phyloP scores from a whole-genome alignment of 2,113 vertebrate species.

The Zingel zingel region DNA sequence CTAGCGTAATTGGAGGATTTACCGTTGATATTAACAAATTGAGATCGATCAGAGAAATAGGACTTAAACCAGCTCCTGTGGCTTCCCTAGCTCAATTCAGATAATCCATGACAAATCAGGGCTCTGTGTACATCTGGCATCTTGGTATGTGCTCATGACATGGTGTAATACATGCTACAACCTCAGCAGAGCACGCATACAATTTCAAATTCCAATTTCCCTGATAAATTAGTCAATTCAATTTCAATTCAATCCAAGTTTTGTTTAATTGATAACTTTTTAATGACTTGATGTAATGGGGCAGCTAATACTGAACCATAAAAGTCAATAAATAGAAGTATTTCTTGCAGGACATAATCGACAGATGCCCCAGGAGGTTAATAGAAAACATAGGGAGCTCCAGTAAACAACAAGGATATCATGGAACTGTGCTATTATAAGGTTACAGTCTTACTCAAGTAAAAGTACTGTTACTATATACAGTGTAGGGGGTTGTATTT shows the following conservation, averaged over 20 bases:
- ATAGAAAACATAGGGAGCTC: conserved; percentile 34
- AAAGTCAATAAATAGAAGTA: conserved; percentile 7
- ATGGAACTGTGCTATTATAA: neutral
- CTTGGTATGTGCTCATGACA: neutral
- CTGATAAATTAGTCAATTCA: conserved; percentile 9
- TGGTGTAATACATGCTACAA: neutral
- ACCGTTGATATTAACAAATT: no score
- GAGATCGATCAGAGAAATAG: no score
- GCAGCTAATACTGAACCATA: neutral
- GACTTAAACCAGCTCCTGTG: no score
- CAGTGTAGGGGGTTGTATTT: no score
- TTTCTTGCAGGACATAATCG: conserved; percentile 6
- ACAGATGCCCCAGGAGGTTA: neutral
- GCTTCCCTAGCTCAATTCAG: conserved; percentile 33
- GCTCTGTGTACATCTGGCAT: conserved; percentile 25
- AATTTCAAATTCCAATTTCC: conserved; percentile 23
- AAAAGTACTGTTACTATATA: no score
- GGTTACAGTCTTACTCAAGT: neutral
- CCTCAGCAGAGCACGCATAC: neutral
- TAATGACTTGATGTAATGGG: conserved; percentile 22
- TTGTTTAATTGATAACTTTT: conserved; percentile 1
- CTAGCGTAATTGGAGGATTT: no score
- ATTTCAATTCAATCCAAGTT: conserved; percentile 6
- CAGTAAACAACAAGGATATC: neutral
- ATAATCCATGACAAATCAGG: conserved; percentile 28